A percentile compares a stretch with the other conserved stretches of the same genome.
Evolutionary conservation across 1,140 invertebrate species (phyloP).

Genomic region (Drosophila eugracilis): DNA sequence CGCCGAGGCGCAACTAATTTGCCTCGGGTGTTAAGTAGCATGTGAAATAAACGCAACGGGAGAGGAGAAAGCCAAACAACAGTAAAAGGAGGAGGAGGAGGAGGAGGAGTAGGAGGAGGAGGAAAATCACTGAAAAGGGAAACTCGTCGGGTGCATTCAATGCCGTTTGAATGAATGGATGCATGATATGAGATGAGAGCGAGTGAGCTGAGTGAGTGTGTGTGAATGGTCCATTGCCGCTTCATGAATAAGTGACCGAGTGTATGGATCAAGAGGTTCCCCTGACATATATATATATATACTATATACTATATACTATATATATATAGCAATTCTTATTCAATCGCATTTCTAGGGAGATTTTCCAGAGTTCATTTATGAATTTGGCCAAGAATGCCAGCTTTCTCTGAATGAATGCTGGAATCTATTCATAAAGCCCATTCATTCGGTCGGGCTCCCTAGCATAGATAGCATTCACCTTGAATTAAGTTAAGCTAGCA

Average conservation of each 20-base stretch:
- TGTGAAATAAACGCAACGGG: slow-evolving; percentile 51
- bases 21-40: slow-evolving; percentile 78
- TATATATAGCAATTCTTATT: slow-evolving; percentile 5
- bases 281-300: slow-evolving; percentile 5
- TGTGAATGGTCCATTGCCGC: slow-evolving; percentile 31
- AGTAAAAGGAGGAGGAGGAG: neutral
- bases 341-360: slow-evolving; percentile 12
- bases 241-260: slow-evolving; percentile 29
- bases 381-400: slow-evolving; percentile 18
- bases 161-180: slow-evolving; percentile 34
- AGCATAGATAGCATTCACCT: slow-evolving; percentile 24
- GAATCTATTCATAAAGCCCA: neutral
- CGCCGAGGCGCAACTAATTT: slow-evolving; percentile 77
- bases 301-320: slow-evolving; percentile 1
- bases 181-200: slow-evolving; percentile 11
- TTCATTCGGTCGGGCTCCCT: slow-evolving; percentile 3
- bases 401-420: slow-evolving; percentile 9
- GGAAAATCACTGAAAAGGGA: slow-evolving; percentile 27
- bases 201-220: too few species aligned
- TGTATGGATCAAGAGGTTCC: neutral
- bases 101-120: too few species aligned
- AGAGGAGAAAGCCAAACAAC: slow-evolving; percentile 29
- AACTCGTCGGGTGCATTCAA: slow-evolving; percentile 29
- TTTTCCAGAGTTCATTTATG: slow-evolving; percentile 34
- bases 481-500: slow-evolving; percentile 22